These are phyloP conservation scores for Coelopa frigida DNA, from an alignment of 1,140 invertebrate species.

Conservation along the genomic window DNA sequence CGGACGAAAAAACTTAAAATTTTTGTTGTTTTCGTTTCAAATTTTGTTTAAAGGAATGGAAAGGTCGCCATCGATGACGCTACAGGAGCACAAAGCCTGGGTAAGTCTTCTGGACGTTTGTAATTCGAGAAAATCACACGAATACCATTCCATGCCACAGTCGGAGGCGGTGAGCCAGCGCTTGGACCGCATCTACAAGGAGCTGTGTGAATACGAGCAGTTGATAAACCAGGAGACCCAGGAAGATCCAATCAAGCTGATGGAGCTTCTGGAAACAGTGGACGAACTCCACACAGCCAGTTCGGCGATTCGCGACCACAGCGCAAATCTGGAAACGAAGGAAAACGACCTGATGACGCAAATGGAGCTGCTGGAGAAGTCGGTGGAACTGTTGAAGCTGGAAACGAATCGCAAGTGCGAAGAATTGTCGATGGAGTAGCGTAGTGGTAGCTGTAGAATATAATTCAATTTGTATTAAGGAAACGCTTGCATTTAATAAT, in stretches of 20 bases:
- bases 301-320: constrained; percentile 4
- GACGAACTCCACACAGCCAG: constrained; percentile 8
- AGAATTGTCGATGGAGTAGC: constrained; percentile 4
- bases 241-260: constrained; percentile 6
- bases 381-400: constrained; percentile 11
- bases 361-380: constrained; percentile 12
- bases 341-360: constrained; percentile 8
- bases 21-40: too few species aligned
- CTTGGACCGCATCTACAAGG: constrained; percentile 13
- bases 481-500: not conserved
- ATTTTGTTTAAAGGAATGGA: too few species aligned
- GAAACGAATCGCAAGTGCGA: constrained; percentile 6
- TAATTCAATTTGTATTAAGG: not conserved
- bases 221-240: constrained; percentile 4
- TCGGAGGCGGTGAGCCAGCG: constrained; percentile 10
- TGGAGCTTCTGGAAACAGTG: constrained; percentile 12
- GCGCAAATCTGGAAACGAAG: not conserved
- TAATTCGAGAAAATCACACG: too few species aligned
- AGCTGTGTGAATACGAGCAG: constrained; percentile 13
- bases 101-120: too few species aligned
- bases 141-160: too few species aligned
- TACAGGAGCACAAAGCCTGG: too few species aligned
- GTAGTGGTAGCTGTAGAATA: not conserved
- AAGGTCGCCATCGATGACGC: too few species aligned
- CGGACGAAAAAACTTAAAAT: too few species aligned